Evolutionary conservation across 2,113 vertebrate genomes (phyloP), one percentile per base, ranked within the genome.

Genomic region (Casuarius casuarius): DNA sequence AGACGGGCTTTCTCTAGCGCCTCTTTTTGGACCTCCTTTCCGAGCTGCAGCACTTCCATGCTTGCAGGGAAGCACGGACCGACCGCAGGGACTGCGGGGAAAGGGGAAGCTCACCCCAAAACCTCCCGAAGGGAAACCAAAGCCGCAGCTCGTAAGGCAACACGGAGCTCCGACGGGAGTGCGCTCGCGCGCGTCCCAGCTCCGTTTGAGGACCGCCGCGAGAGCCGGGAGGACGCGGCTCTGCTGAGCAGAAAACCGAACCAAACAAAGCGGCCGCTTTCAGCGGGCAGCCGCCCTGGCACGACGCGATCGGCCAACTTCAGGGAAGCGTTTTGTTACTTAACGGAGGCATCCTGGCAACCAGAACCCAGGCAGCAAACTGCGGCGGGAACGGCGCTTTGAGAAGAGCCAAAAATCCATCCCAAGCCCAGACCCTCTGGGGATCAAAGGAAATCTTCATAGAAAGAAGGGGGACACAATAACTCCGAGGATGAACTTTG

Each of bases 81-180:
- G 21, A 25, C 38, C 1, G 6, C 16, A 6, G 14, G 22, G 58
- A 21, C 5, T 1, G 3, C 1, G 18, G 68, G 62, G 35, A 44
- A 54, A 42, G n/a, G 49, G 49, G 58, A 33, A 10, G 63, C 38
- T 48, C 25, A 4, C 29, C 70, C 59, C 11, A 2, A 4, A 31
- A 40, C 10, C 17, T 13, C 42, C 68, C 29, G 4, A 5, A 52
- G 46, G 71, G 52, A 44, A 70, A 46, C 46, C 52, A 21, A 46
- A 33, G 79, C 46, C 5, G 3, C 25, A 14, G 44, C 71, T n/a
- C 17, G 10, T 26, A 11, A 17, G 67, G 42, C 9, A 29, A 48
- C 15, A 3, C 1, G 11, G 26, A 4, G 2, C 58, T 12, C 56
- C 1, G 1, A 5, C 2, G 49, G 2, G 5, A n/a, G 59, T 21